A percentile compares a stretch with the other conserved stretches of the same genome.
phyloP scores from a whole-genome alignment of 2,113 vertebrate species.

The Eleginops maclovinus region DNA sequence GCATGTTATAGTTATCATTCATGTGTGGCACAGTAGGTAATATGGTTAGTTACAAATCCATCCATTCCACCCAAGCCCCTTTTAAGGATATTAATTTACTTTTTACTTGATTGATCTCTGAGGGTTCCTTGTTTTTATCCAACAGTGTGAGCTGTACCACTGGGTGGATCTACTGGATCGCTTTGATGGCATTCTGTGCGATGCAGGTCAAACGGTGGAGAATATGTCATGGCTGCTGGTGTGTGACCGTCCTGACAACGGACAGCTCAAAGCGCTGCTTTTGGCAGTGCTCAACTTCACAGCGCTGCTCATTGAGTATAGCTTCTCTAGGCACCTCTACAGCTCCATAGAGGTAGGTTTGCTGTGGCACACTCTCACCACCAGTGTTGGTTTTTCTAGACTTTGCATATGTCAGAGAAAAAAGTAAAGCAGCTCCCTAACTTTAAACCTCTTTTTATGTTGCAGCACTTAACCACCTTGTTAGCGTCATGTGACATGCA shows the following conservation, averaged over 20 bases:
- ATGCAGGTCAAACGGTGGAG: conserved; percentile 95
- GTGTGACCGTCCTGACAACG: conserved; percentile 92
- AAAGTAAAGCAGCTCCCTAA: conserved; percentile 14
- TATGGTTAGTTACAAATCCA: neutral
- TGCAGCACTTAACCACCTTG: conserved; percentile 94
- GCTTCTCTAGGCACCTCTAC: conserved; percentile 97
- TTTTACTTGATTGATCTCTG: neutral
- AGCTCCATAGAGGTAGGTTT: conserved; percentile 94
- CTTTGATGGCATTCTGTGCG: conserved; percentile 95
- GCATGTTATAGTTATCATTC: too few species aligned
- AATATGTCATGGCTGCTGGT: conserved; percentile 96
- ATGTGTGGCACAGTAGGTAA: neutral
- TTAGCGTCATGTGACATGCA: conserved; percentile 98
- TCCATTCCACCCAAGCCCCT: neutral
- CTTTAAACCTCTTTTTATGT: conserved; percentile 28
- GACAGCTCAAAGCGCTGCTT: conserved; percentile 93
- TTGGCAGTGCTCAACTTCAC: conserved; percentile 97
- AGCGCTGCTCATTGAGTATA: conserved; percentile 96
- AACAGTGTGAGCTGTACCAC: conserved; percentile 96
- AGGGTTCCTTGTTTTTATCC: neutral
- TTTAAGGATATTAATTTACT: neutral
- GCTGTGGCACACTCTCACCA: neutral
- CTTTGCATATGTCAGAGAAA: neutral
- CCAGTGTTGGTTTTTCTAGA: neutral
- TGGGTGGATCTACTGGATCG: conserved; percentile 97